Evolutionary conservation across 2,888 invertebrate genomes (phyloP), one percentile per base, ranked within the genome.

Genomic region (Rhagophthalmus giganteus): DNA sequence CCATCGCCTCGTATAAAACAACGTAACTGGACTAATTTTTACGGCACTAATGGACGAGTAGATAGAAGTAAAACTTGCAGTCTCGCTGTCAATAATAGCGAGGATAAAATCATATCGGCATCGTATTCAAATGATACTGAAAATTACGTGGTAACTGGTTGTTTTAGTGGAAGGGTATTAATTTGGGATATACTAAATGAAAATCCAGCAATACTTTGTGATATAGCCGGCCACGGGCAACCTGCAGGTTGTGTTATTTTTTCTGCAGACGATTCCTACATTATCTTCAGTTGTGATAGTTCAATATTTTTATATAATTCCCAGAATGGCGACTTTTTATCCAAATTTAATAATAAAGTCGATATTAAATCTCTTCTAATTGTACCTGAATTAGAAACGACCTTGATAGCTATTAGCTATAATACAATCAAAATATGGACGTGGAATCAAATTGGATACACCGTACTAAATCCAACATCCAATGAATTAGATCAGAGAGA

Each of bases 1-100:
- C 67, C 68, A 8, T 72, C 72, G 1, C 74, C 75, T 0, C 66
- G 67, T 37, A 60, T 66, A n/a, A 67, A 67, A 34, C 75, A 75
- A 53, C 52, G 59, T 8, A 55, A 60, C 26, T 71, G 72, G 68
- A 63, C 62, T 34, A 68, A 67, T 41, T 65, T 73, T 39, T 66
- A 71, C 50, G 68, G 66, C 2, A 63, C 62, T 24, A 68, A 64
- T 46, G 57, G 57, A 10, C 60, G 57, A 13, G 51, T 54, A 6
- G 58, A 62, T 50, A 54, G 62, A 24, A 53, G 59, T 25, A 42
- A 54, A 40, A 59, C 61, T 0, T 62, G 54, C 16, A 20, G 12
- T 27, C 41, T 57, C n/a, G 26, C 28, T 7, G 45, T 57, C 15
- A 33, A 40, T 40, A 14, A 42, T 8, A 35, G 44, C 4, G 57